Percentiles rank a stretch among this genome's conserved stretches.
Conservation (phyloP, 2,113 vertebrate genomes). For the Daubentonia madagascariensis region DNA sequence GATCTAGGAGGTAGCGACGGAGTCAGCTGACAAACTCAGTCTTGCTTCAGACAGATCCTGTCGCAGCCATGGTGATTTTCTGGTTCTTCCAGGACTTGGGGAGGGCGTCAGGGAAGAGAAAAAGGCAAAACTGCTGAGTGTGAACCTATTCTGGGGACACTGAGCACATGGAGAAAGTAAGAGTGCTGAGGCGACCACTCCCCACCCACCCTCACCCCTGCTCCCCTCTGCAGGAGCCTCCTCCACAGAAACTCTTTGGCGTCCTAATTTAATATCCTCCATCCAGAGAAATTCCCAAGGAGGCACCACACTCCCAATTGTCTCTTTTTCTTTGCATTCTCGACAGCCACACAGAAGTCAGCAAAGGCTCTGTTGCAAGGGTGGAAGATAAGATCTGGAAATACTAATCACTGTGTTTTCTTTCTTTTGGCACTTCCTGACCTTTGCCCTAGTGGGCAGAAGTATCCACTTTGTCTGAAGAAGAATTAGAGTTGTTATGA, state of each 20-base stretch:
- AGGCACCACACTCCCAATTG: background rate
- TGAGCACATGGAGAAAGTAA: background rate
- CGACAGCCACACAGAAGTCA: background rate
- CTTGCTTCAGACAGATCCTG: background rate
- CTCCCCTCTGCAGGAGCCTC: too few relatives aligned
- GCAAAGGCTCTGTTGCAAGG: background rate
- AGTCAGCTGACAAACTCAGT: background rate
- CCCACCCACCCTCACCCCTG: accelerated
- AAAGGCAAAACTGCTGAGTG: background rate
- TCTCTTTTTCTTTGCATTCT: background rate
- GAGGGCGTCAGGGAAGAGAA: background rate
- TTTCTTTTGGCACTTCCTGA: slow-evolving; percentile 37
- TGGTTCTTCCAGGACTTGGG: background rate
- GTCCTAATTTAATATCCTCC: background rate
- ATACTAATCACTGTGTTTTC: slow-evolving; percentile 5
- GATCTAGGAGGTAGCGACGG: background rate
- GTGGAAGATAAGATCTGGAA: slow-evolving; percentile 45
- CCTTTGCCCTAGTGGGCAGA: slow-evolving; percentile 61
- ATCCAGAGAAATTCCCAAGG: background rate
- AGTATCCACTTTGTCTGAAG: slow-evolving; percentile 3
- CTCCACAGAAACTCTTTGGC: background rate
- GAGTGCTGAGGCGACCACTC: accelerated
- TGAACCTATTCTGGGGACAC: background rate
- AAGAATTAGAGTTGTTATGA: slow-evolving; percentile 52
- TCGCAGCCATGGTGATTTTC: background rate